Conservation (phyloP, 2,888 invertebrate species). For the Lepidochrysops patricia region DNA sequence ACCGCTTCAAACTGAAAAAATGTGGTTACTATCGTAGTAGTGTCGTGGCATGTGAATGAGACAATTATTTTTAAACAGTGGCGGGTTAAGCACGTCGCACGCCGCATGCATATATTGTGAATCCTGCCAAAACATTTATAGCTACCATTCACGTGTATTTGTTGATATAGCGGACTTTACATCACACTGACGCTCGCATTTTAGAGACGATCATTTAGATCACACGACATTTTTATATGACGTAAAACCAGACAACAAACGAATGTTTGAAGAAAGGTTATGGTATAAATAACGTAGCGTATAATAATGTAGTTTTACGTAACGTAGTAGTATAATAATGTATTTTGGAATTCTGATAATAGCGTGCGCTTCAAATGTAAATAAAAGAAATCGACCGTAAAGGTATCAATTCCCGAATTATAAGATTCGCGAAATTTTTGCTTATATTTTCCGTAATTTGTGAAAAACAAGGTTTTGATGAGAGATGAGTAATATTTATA, state of each 20-base stretch:
- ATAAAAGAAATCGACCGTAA: not conserved
- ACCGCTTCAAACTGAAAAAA: slow-evolving; percentile 61
- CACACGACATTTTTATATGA: not conserved
- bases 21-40: slow-evolving; percentile 68
- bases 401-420: not conserved
- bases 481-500: not conserved
- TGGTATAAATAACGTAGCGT: not conserved
- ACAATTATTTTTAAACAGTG: slow-evolving; percentile 62
- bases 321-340: too few species aligned
- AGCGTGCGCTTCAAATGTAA: not conserved
- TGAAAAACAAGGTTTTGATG: too few species aligned
- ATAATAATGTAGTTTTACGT: too few species aligned
- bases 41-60: slow-evolving; percentile 59
- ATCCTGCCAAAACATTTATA: slow-evolving; percentile 53
- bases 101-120: slow-evolving; percentile 33
- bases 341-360: not conserved
- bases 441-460: not conserved
- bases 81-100: slow-evolving; percentile 43
- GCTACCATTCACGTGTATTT: slow-evolving; percentile 30
- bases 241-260: slow-evolving; percentile 3
- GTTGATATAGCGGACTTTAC: slow-evolving; percentile 22
- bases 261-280: not conserved
- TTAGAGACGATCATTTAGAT: not conserved
- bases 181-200: not conserved
- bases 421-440: not conserved